These are phyloP conservation scores for Trichonephila clavata DNA, from an alignment of 1,140 invertebrate species.

Conservation along the genomic window DNA sequence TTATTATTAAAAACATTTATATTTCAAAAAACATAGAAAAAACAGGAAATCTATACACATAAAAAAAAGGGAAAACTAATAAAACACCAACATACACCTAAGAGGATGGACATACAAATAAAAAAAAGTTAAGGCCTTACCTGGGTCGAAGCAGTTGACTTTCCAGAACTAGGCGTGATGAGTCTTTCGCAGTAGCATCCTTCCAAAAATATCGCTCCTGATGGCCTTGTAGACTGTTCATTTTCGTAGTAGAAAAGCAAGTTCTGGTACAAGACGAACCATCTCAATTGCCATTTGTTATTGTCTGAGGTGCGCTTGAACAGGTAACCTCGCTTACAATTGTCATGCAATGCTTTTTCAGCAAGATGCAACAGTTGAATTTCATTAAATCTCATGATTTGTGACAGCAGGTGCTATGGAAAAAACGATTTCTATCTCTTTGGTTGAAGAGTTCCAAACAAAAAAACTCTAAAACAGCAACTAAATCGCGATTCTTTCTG, in stretches of 20 bases:
- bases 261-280: slow-evolving; percentile 96
- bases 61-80: not conserved
- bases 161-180: slow-evolving; percentile 81
- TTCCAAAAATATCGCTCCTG: slow-evolving; percentile 92
- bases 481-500: slow-evolving; percentile 27
- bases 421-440: not conserved
- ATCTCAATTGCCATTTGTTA: slow-evolving; percentile 93
- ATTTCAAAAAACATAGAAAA: not conserved
- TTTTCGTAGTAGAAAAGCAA: slow-evolving; percentile 95
- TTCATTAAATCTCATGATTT: slow-evolving; percentile 79
- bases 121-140: slow-evolving; percentile 34
- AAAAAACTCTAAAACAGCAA: slow-evolving; percentile 57
- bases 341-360: slow-evolving; percentile 90
- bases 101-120: not conserved
- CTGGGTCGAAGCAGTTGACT: slow-evolving; percentile 54
- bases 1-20: too few species aligned
- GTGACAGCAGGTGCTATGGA: not conserved
- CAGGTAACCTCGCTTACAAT: slow-evolving; percentile 89
- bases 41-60: not conserved
- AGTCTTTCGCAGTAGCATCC: slow-evolving; percentile 94
- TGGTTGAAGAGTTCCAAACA: not conserved
- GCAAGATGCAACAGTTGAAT: slow-evolving; percentile 91
- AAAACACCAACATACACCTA: too few species aligned
- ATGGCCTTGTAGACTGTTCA: slow-evolving; percentile 87
- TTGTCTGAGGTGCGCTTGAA: slow-evolving; percentile 92